Evolutionary conservation across 1,140 invertebrate genomes (phyloP).

Genomic region (Melitaea cinxia): DNA sequence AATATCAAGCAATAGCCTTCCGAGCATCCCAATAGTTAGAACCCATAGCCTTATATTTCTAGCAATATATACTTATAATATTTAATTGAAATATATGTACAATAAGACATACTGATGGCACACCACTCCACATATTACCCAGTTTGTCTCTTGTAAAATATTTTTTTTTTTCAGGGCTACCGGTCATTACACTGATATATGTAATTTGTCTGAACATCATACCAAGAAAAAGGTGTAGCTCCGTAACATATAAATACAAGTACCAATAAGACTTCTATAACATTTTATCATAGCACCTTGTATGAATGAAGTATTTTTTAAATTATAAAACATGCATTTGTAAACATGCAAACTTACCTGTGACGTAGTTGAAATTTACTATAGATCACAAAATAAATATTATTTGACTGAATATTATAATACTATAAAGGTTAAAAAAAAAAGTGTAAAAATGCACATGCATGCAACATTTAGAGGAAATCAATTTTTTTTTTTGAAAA

Average conservation of each 20-base stretch:
- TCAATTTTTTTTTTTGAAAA: no score
- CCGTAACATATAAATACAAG: no score
- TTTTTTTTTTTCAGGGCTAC: no score
- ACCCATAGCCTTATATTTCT: background rate
- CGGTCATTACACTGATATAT: no score
- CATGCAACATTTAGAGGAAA: no score
- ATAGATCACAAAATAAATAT: constrained; percentile 9
- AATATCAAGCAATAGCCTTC: background rate
- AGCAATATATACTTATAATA: background rate
- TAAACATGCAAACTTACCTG: constrained; percentile 38
- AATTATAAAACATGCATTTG: constrained; percentile 13
- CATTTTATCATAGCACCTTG: background rate
- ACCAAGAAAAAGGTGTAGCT: no score
- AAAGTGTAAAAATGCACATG: background rate
- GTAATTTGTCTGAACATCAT: no score
- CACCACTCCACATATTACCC: no score
- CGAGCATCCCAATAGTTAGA: background rate
- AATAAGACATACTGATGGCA: no score
- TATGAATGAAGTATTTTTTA: background rate
- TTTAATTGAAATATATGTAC: no score
- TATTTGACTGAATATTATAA: background rate
- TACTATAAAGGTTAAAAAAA: background rate
- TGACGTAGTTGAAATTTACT: constrained; percentile 11
- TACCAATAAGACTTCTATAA: no score
- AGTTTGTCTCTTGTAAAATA: no score